A percentile compares a stretch with the other conserved stretches of the same genome.
Conservation (phyloP, 92 coral and sea anemone species). For the Scolanthus callimorphus region DNA sequence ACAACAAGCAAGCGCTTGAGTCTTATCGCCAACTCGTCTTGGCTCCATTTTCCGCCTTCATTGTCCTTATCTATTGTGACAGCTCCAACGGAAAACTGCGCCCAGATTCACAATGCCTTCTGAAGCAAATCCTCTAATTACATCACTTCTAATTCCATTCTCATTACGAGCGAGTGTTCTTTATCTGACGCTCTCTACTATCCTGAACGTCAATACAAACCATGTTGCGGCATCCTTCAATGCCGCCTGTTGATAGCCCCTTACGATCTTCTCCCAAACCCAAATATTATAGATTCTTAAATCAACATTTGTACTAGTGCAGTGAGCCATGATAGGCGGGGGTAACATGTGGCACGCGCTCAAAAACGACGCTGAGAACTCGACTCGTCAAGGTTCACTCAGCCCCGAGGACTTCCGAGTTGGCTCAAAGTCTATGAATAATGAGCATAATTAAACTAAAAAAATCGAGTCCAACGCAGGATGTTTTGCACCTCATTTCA, state of each 20-base stretch:
- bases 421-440: too few relatives aligned
- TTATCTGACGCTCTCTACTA: not conserved
- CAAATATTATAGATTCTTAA: not conserved
- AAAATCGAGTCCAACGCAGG: too few relatives aligned
- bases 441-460: too few relatives aligned
- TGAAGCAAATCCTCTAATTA: not conserved
- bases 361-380: too few relatives aligned
- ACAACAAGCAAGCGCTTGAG: too few relatives aligned
- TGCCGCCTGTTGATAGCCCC: not conserved
- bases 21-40: not conserved
- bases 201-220: not conserved
- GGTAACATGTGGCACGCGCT: too few relatives aligned
- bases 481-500: too few relatives aligned
- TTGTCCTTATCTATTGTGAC: not conserved
- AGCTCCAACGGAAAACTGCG: not conserved
- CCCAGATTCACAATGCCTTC: not conserved
- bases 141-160: not conserved
- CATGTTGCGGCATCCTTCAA: not conserved
- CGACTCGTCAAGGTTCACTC: too few relatives aligned
- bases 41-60: not conserved
- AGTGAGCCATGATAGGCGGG: too few relatives aligned
- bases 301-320: not conserved
- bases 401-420: too few relatives aligned
- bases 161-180: not conserved
- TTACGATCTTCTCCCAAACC: not conserved